phyloP scores from a whole-genome alignment of 1,140 invertebrate genomes.

The Ditylenchus dipsaci region DNA sequence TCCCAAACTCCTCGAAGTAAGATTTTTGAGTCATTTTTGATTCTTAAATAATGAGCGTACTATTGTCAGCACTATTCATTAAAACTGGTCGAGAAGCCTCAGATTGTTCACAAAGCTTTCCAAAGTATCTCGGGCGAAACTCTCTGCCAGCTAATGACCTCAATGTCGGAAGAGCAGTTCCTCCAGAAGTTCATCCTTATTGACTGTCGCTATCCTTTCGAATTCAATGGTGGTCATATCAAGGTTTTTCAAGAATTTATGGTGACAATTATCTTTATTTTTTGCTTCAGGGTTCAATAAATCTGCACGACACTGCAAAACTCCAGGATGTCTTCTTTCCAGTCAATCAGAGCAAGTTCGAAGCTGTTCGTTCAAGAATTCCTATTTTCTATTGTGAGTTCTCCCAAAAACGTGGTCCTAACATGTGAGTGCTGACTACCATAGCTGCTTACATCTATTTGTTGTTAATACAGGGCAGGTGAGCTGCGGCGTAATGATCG shows the following conservation, averaged over 20 bases:
- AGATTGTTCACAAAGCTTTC: slow-evolving; percentile 29
- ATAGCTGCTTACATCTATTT: not conserved
- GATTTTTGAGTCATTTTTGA: not conserved
- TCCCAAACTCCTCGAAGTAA: not conserved
- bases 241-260: slow-evolving; percentile 55
- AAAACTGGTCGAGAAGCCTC: not conserved
- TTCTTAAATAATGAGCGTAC: not conserved
- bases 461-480: not conserved
- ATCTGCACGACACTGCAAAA: not conserved
- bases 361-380: not conserved
- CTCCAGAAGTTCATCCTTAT: slow-evolving; percentile 56
- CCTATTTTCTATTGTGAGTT: slow-evolving; percentile 13
- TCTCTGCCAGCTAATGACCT: slow-evolving; percentile 29
- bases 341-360: not conserved
- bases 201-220: slow-evolving; percentile 82
- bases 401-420: slow-evolving; percentile 7
- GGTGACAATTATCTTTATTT: not conserved
- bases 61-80: slow-evolving; percentile 36
- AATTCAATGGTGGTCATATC: slow-evolving; percentile 90
- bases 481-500: not conserved
- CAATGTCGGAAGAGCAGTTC: slow-evolving; percentile 32
- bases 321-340: slow-evolving; percentile 1
- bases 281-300: not conserved
- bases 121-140: slow-evolving; percentile 40
- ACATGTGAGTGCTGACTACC: not conserved